These are phyloP conservation scores for Samia ricini DNA, from an alignment of 1,140 invertebrate genomes.

Conservation along the genomic window DNA sequence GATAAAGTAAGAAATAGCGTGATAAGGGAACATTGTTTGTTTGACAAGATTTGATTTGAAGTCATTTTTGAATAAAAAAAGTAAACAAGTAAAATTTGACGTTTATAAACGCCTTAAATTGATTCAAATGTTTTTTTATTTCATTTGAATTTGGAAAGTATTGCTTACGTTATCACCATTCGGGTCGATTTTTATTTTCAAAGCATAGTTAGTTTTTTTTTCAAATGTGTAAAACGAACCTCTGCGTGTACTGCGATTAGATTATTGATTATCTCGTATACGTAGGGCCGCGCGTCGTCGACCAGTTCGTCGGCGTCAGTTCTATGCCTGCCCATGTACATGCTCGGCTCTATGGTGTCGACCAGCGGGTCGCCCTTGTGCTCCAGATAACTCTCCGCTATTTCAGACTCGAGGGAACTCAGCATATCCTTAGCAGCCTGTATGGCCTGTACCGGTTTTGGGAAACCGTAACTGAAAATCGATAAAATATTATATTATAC, in stretches of 20 bases:
- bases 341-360: slow-evolving; percentile 95
- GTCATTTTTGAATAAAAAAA: no score
- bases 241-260: slow-evolving; percentile 95
- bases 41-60: no score
- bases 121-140: no score
- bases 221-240: slow-evolving; percentile 78
- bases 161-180: no score
- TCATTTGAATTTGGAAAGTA: no score
- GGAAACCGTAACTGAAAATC: slow-evolving; percentile 81
- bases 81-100: no score
- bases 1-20: no score
- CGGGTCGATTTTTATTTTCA: no score
- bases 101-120: no score
- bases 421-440: slow-evolving; percentile 79
- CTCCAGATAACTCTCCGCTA: slow-evolving; percentile 92
- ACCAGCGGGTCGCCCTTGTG: slow-evolving; percentile 95
- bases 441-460: slow-evolving; percentile 82
- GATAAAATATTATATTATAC: background rate
- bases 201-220: no score
- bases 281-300: slow-evolving; percentile 90
- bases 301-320: slow-evolving; percentile 88
- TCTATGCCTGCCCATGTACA: slow-evolving; percentile 94
- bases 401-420: slow-evolving; percentile 82
- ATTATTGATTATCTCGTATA: slow-evolving; percentile 95
- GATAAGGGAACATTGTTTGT: no score